Base-by-base conservation (phyloP, 2,113 vertebrate species). In the Porphyrio hochstetteri region DNA sequence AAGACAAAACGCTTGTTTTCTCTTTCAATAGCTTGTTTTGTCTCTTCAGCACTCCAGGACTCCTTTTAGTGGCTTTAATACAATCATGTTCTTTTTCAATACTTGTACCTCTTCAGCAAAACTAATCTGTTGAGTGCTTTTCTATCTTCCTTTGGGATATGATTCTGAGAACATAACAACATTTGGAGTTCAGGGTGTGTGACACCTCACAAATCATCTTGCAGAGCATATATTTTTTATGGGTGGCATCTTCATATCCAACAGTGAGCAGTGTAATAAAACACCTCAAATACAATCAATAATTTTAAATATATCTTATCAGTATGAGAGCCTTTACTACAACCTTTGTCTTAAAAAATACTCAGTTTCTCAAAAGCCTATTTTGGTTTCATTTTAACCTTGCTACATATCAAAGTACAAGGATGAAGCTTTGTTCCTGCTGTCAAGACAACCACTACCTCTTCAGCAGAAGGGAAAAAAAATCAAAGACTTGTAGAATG, bases 401-500 rank as follows among this genome's bases (percentile, higher is more conserved):
- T 96, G 95, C 90, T 95, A 81, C 92, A 81, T 96, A 97, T 98
- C 97, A 97, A 97, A 98, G 96, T 96, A 96, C 93, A 97, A 97
- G 94, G 96, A 97, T 95, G 96, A 94, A 91, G 96, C 95, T 97
- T 96, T 95, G 96, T 97, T 97, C 96, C 97, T 94, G 98, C 98
- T 98, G 98, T 98, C 98, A 98, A 97, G 97, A 98, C 98, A 99
- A 98, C 98, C 96, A 78, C 96, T 97, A 97, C 94, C 97, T 98
- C 97, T 98, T 95, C 86, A 98, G 97, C 94, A 97, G 96, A 97
- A 96, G 97, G 96, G 94, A 81, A 97, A 96, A 98, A 96, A 98
- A 97, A 98, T 99, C 98, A 99, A 99, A 99, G 98, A 98, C 97
- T 98, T 98, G 97, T 96, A 98, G 98, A 97, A 98, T 98, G 98